A percentile compares a stretch with the other conserved stretches of the same genome.
Evolutionary conservation across 2,113 vertebrate genomes (phyloP).

Genomic region (Ailuropoda melanoleuca): DNA sequence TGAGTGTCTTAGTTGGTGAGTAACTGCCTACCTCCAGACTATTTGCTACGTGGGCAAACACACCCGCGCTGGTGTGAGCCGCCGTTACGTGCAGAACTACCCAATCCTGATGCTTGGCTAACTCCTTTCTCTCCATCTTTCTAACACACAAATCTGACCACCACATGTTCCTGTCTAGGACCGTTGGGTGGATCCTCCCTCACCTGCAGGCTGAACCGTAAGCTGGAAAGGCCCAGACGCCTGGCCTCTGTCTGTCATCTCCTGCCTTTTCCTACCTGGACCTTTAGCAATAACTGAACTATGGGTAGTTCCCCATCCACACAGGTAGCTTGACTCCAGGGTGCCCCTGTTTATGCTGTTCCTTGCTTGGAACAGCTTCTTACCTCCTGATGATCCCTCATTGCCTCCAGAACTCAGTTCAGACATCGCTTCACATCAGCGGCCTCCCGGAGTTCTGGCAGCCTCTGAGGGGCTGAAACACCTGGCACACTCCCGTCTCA

Average conservation of each 20-base stretch:
- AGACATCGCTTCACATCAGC: background rate
- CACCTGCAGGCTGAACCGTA: background rate
- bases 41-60: background rate
- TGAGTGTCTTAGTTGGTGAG: background rate
- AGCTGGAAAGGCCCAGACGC: background rate
- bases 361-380: background rate
- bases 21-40: background rate
- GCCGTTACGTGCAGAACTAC: background rate
- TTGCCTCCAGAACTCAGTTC: background rate
- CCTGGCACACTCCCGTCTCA: background rate
- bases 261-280: background rate
- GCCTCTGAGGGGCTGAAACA: background rate
- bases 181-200: background rate
- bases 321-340: background rate
- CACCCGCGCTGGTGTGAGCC: background rate
- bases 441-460: background rate
- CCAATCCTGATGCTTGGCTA: background rate
- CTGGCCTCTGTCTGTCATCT: background rate
- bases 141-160: background rate
- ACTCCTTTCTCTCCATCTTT: background rate
- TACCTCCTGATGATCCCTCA: background rate
- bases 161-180: background rate
- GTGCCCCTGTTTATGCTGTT: background rate
- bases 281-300: background rate
- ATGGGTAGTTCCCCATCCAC: background rate